Percentiles rank a stretch among this genome's conserved stretches.
Conservation (phyloP, 2,888 invertebrate species). For the Caenorhabditis afra region DNA sequence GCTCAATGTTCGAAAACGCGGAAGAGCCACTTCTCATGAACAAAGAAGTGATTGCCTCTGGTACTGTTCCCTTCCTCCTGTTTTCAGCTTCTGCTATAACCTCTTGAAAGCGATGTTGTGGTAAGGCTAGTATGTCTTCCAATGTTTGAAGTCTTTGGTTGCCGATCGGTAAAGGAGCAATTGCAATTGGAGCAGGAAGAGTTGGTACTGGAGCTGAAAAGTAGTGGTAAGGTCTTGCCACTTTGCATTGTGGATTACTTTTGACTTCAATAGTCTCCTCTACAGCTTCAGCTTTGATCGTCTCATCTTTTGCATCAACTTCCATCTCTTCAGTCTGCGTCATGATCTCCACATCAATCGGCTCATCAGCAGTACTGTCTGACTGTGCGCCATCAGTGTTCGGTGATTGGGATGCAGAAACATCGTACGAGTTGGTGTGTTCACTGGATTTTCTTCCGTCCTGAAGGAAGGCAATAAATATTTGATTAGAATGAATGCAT, state of each 20-base stretch:
- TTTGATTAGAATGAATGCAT: conserved; percentile 6
- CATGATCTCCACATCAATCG: conserved; percentile 63
- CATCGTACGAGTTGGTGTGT: conserved; percentile 64
- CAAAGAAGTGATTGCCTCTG: conserved; percentile 25
- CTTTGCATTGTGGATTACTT: background rate
- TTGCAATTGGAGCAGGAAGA: conserved; percentile 26
- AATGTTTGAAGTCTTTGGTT: conserved; percentile 8
- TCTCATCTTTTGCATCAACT: conserved; percentile 29
- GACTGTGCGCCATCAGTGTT: conserved; percentile 55
- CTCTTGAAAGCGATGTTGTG: conserved; percentile 27
- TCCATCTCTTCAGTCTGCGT: conserved; percentile 37
- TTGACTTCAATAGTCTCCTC: conserved; percentile 3
- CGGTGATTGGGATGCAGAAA: conserved; percentile 64
- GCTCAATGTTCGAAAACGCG: conserved; percentile 57
- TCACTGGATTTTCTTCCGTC: conserved; percentile 56
- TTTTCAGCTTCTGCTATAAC: conserved; percentile 31
- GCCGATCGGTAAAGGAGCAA: conserved; percentile 2
- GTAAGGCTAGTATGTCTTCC: conserved; percentile 12
- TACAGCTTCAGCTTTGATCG: conserved; percentile 12
- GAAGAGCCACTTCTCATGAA: conserved; percentile 39
- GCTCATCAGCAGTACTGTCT: conserved; percentile 41
- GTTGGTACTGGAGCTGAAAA: conserved; percentile 4
- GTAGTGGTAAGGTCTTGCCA: background rate
- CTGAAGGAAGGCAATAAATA: conserved; percentile 40
- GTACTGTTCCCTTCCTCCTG: conserved; percentile 9